Base-by-base conservation (phyloP, 2,888 invertebrate species). In the Neoitamus cyanurus region DNA sequence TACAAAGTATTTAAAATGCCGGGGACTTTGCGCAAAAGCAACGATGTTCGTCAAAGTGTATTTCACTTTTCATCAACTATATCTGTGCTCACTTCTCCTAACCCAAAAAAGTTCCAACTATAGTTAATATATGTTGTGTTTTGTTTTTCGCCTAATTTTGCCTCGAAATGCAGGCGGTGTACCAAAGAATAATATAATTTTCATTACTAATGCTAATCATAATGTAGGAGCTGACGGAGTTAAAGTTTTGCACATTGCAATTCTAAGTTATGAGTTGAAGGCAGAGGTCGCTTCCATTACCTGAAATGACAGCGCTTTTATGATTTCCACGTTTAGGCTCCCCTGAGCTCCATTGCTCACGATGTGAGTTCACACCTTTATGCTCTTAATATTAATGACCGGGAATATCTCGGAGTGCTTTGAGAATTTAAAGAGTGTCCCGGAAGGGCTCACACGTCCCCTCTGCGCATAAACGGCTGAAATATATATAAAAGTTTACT, bases 401-500 rank as follows among this genome's bases (percentile, higher is more conserved):
- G 58, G 15, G 58, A 58, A 58, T 58, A 58, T 58, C 25, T 20
- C 9, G 42, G 58, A 58, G 58, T 58, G 58, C 58, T 58, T 7
- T 58, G 58, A 25, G 58, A 58, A 58, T 58, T 58, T 58, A 58
- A 58, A 58, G 25, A 58, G 58, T 5, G 6, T 25, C 25, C 58
- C 58, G 20, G 58, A 58, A 20, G 58, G 58, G 11, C 20, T 20
- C 58, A 6, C 25, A 58, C 48, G 20, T 6, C 7, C 58, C 20
- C 58, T 3, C 1, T 9, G 58, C 25, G 58, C 58, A 58, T 58
- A 78, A 78, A 48, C 28, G 37, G 46, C 25, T 20, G 28, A 31
- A 20, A 36, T 37, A 73, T 20, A 37, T 77, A 37, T 42, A 73
- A 75, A 78, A 78, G 42, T 37, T 15, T 70, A 85, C 85, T 84